phyloP scores from a whole-genome alignment of 1,140 invertebrate genomes.

The Achroia grisella region DNA sequence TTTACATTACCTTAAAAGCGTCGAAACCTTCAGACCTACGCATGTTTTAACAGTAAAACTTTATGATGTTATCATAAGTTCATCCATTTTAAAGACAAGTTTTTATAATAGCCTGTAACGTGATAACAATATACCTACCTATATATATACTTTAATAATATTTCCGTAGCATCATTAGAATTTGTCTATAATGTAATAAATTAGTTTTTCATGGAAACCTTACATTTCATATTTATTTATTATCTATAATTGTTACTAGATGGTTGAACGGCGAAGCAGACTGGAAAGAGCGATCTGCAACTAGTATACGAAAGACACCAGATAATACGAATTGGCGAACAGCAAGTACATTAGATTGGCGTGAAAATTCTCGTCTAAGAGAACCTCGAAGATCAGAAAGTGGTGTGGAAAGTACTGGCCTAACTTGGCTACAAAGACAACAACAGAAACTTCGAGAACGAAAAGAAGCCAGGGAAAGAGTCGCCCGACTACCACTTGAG shows the following conservation, averaged over 20 bases:
- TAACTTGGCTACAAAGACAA: constrained; percentile 86
- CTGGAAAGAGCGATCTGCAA: constrained; percentile 49
- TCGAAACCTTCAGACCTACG: constrained; percentile 26
- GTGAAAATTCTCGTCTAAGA: constrained; percentile 36
- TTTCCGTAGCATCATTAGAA: not conserved
- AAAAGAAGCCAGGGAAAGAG: constrained; percentile 77
- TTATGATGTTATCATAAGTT: constrained; percentile 1
- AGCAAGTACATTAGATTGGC: constrained; percentile 49
- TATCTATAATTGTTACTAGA: constrained; percentile 26
- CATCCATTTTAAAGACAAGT: no score
- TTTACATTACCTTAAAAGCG: constrained; percentile 19
- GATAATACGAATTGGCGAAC: constrained; percentile 60
- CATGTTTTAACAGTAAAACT: constrained; percentile 2
- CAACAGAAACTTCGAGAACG: constrained; percentile 83
- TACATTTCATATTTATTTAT: not conserved
- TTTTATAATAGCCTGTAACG: no score
- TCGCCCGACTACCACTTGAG: constrained; percentile 82
- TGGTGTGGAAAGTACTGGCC: constrained; percentile 58
- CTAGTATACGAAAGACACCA: constrained; percentile 36
- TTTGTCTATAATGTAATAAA: not conserved
- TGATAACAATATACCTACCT: not conserved
- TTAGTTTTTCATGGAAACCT: not conserved
- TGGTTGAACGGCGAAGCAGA: constrained; percentile 59
- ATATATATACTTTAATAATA: not conserved
- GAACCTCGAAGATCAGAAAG: constrained; percentile 53